Evolutionary conservation across 2,888 invertebrate genomes (phyloP).

Genomic region (Iselma pallidipennis): DNA sequence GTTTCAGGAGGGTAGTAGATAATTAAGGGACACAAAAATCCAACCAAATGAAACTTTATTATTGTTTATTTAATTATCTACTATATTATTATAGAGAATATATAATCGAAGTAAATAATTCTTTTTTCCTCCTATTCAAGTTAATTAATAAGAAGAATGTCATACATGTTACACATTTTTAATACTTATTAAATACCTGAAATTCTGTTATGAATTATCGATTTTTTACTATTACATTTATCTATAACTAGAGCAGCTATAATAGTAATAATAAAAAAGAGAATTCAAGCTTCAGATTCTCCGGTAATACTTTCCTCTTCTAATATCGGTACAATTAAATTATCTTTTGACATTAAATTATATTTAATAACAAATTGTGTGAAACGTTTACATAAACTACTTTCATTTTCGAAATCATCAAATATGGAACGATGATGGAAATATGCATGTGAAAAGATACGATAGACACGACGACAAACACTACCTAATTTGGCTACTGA

Average conservation of each 20-base stretch:
- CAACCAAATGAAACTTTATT: no score
- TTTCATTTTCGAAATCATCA: constrained; percentile 97
- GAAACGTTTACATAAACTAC: constrained; percentile 92
- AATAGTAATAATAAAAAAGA: neutral
- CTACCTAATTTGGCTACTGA: constrained; percentile 98
- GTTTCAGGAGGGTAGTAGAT: neutral
- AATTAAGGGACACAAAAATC: no score
- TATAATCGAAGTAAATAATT: no score
- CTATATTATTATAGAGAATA: no score
- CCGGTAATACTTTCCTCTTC: constrained; percentile 71
- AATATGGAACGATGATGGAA: constrained; percentile 97
- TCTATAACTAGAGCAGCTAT: neutral
- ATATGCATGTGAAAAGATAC: constrained; percentile 99
- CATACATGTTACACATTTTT: neutral
- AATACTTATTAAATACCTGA: neutral
- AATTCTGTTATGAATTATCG: neutral
- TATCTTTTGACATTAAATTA: constrained; percentile 97
- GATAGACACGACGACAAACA: constrained; percentile 96
- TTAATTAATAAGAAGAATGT: neutral
- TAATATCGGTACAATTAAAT: constrained; percentile 95
- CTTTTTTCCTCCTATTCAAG: no score
- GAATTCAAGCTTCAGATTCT: constrained; percentile 56
- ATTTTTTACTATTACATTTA: neutral
- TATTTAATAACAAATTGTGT: constrained; percentile 98
- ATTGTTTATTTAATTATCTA: no score